Evolutionary conservation across 2,113 vertebrate genomes (phyloP), one percentile per base, ranked within the genome.

Genomic region (Arothron firmamentum): DNA sequence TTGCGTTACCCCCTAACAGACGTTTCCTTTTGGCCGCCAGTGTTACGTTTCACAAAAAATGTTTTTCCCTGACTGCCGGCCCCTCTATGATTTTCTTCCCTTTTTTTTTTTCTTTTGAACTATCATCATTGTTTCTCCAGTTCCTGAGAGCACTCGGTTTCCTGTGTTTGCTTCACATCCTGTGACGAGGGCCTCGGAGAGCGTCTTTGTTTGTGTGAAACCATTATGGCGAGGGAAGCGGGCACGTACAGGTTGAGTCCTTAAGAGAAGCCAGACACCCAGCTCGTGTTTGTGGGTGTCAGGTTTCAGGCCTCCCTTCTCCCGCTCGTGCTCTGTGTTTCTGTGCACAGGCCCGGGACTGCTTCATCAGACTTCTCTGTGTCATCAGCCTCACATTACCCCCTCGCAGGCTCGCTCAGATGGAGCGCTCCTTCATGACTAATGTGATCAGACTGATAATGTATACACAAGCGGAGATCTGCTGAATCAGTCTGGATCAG

Each of bases 221-320:
- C 83, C 79, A 84, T 88, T 78, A 75, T 47, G 18, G 49, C 58
- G 31, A 56, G 59, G 66, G 58, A 70, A 81, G 78, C 79, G 86
- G 86, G 84, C 88, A 87, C 80, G 77, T 87, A 80, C 81, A 80
- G 87, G 87, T 89, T 80, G 79, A 80, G 80, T 77, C 77, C 80
- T 75, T 83, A 82, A 85, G 83, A 87, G 78, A 86, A 86, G 84
- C 77, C 87, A 88, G 85, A 84, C 85, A 85, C 85, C 82, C 85
- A 85, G 79, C 84, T 74, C 73, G 80, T 79, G 79, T 81, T 88
- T 80, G 75, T 82, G 72, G 82, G 88, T 85, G 86, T 90, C 84
- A 80, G 57, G 76, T 90, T 90, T 87, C 89, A 87, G 73, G 67
- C 74, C 77, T 51, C 20, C 67, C 60, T 73, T 75, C 60, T 10